These are phyloP conservation scores for Calliopsis andreniformis DNA, from an alignment of 1,140 invertebrate species.

Conservation along the genomic window DNA sequence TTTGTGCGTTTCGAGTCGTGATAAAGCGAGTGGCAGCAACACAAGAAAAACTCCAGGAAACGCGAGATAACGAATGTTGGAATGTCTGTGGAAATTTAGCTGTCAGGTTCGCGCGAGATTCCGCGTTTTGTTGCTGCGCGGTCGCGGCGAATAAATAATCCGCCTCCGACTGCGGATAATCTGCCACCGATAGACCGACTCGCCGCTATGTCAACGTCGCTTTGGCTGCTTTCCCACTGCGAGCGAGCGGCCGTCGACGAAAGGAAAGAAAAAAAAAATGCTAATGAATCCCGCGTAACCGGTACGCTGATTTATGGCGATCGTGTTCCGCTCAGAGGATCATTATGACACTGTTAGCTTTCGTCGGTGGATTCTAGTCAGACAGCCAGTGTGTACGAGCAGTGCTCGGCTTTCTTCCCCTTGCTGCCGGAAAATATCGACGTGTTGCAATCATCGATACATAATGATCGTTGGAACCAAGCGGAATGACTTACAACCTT, in stretches of 20 bases:
- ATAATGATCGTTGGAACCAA: conserved; percentile 25
- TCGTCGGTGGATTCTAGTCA: conserved; percentile 56
- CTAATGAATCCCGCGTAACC: conserved; percentile 62
- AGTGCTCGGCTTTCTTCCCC: conserved; percentile 41
- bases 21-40: no score
- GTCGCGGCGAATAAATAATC: conserved; percentile 44
- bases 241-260: not conserved
- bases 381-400: not conserved
- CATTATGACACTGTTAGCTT: conserved; percentile 64
- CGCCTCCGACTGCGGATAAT: conserved; percentile 43
- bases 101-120: conserved; percentile 15
- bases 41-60: not conserved
- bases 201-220: conserved; percentile 53
- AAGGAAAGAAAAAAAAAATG: conserved; percentile 38
- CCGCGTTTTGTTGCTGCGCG: conserved; percentile 31
- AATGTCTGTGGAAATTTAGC: conserved; percentile 47
- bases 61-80: not conserved
- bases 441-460: conserved; percentile 41
- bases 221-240: conserved; percentile 50
- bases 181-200: conserved; percentile 46
- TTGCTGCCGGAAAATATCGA: conserved; percentile 43
- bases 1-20: no score
- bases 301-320: conserved; percentile 62
- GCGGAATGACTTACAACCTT: not conserved
- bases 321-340: conserved; percentile 60